Base-by-base conservation (phyloP, 2,797 vertebrate species). In the Pseudochromis fuscus region DNA sequence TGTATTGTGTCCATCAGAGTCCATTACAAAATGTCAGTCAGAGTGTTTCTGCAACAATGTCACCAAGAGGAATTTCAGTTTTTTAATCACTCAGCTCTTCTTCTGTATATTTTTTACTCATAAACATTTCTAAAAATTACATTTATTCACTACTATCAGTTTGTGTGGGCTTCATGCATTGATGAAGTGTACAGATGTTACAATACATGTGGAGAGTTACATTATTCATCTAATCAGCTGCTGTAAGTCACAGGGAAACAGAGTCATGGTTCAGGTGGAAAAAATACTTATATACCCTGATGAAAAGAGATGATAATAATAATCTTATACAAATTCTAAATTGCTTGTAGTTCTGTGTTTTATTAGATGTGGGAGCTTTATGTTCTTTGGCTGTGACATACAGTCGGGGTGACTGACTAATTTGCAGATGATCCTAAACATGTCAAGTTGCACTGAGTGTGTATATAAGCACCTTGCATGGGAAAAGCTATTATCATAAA, bases 401-500 rank as follows among this genome's bases (percentile, higher is more conserved):
- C 21, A 18, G 38, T 42, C 7, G 12, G 38, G 15, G 15, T 42
- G 38, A 45, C 24, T 50, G 31, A 55, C 27, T 40, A 30, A 49
- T 56, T 37, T 40, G 19, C 19, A 38, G 52, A 25, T 28, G 28
- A 67, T 59, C 48, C 31, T 30, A 49, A 28, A 72, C 35, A 30
- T 49, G 25, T 40, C 23, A 60, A 53, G 51, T 70, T 56, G 66
- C 53, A 52, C 25, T 44, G 21, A 1, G 19, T 56, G 28, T 31
- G 56, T 19, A 58, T 42, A 51, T 5, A 44, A 1, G 53, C 53
- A 67, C 35, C 53, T 70, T 71, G 35, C 30, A 50, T 12, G 37
- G 30, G 61, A 57, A 67, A 53, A 50, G 24, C 21, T 56, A 79
- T 71, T 60, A 73, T 77, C 64, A 71, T 74, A 72, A 85, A 83